phyloP scores from a whole-genome alignment of 2,113 vertebrate species.

The Agapornis roseicollis region DNA sequence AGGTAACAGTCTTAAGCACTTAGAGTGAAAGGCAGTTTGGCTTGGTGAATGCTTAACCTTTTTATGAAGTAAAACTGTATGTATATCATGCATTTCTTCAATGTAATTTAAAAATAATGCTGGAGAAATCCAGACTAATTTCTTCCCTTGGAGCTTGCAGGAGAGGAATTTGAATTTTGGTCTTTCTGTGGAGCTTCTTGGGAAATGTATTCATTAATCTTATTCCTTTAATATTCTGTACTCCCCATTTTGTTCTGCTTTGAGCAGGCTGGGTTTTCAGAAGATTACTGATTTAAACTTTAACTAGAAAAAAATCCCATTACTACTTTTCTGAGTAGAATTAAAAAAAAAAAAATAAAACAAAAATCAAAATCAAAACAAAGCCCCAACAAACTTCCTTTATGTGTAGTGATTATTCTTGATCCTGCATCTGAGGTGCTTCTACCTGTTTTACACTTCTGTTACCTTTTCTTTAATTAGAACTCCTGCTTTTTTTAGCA shows the following conservation, averaged over 20 bases:
- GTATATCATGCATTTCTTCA: neutral
- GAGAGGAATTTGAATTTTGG: neutral
- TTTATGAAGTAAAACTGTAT: neutral
- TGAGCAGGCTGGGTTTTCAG: neutral
- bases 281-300: neutral
- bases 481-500: neutral
- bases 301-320: neutral
- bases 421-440: neutral
- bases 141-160: neutral
- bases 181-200: neutral
- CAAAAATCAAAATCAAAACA: neutral
- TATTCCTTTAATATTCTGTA: neutral
- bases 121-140: neutral
- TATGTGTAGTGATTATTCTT: neutral
- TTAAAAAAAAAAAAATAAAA: neutral
- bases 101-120: neutral
- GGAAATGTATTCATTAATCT: neutral
- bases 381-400: neutral
- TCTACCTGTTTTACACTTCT: neutral
- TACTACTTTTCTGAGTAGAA: neutral
- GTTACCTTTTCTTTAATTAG: neutral
- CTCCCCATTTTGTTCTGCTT: neutral
- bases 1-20: neutral
- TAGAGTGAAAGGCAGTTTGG: neutral
- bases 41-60: neutral